Evolutionary conservation across 1,140 invertebrate species (phyloP).

Genomic region (Paracyclopina nana): DNA sequence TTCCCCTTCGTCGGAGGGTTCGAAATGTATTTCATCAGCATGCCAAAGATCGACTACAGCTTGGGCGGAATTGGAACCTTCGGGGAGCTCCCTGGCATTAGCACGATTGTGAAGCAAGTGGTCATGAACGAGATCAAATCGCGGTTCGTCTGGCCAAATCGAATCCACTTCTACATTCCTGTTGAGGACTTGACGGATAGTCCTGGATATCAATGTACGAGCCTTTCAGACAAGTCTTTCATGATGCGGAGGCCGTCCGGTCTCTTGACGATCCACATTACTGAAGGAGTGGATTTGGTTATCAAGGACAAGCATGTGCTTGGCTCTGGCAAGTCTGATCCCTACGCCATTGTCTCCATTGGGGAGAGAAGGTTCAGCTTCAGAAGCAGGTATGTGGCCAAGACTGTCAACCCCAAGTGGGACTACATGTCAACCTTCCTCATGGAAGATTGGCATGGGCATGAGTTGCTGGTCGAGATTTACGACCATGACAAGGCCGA

Average conservation of each 20-base stretch:
- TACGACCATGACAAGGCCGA: slow-evolving; percentile 1
- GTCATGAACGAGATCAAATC: slow-evolving; percentile 5
- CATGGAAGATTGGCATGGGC: background rate
- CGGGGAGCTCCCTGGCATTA: slow-evolving; percentile 1
- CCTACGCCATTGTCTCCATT: slow-evolving; percentile 5
- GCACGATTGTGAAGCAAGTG: background rate
- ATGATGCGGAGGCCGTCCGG: slow-evolving; percentile 17
- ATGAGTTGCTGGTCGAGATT: background rate
- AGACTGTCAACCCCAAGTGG: slow-evolving; percentile 6
- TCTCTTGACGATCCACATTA: background rate
- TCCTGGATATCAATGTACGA: background rate
- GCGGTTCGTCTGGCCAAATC: slow-evolving; percentile 12
- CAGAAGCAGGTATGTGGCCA: background rate
- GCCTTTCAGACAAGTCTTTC: background rate
- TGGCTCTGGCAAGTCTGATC: background rate
- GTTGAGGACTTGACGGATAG: background rate
- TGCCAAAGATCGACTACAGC: background rate
- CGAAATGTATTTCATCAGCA: slow-evolving; percentile 5
- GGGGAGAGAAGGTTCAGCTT: background rate
- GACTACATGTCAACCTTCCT: slow-evolving; percentile 3
- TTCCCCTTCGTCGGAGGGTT: slow-evolving; percentile 9
- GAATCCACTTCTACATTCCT: background rate
- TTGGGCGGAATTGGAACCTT: slow-evolving; percentile 7
- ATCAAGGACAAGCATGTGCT: background rate
- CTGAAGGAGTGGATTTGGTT: slow-evolving; percentile 2